Evolutionary conservation across 2,888 invertebrate genomes (phyloP), one percentile per base, ranked within the genome.

Genomic region (Rhagonycha fulva): DNA sequence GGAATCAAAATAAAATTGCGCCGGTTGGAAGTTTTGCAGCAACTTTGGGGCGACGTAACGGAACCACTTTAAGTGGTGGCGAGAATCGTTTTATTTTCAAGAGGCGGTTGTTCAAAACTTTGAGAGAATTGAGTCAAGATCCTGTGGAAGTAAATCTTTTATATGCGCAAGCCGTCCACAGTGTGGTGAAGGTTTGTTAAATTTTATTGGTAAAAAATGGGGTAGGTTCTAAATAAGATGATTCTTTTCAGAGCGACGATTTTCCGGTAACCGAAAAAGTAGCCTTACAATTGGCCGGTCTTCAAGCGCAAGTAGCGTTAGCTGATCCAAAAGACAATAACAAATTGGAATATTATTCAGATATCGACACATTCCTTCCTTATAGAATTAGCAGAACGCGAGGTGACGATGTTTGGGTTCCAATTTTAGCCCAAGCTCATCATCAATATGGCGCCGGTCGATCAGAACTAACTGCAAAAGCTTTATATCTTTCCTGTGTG

Each of bases 231-330:
- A 61, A 66, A 75, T 79, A 67, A 23, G 30, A 32, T 11, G 68
- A 73, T 76, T 77, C 76, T 81, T 87, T 84, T 76, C 86, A 96
- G 95, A 92, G 95, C 89, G 98, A 98, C 88, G 97, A 98, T 88
- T 98, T 96, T 87, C 97, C 97, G 0, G 96, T 98, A 9, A 96
- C 96, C 47, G 97, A 97, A 89, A 96, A 97, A 88, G 97, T 98
- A 72, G 97, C 97, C 0, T 90, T 98, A 2, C 98, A 98, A 87
- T 88, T 98, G 82, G 98, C 98, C 0, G 98, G 98, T 19, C 90
- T 98, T 12, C 98, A 98, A 87, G 96, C 97, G 11, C 98, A 98
- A 88, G 98, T 98, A 66, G 93, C 96, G n/a, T 90, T 97, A 70
- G 97, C 97, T 11, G 96, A 97, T 89, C 91, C 91, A 76, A 94